Evolutionary conservation across 2,797 vertebrate genomes (phyloP).

Genomic region (Lateolabrax maculatus): DNA sequence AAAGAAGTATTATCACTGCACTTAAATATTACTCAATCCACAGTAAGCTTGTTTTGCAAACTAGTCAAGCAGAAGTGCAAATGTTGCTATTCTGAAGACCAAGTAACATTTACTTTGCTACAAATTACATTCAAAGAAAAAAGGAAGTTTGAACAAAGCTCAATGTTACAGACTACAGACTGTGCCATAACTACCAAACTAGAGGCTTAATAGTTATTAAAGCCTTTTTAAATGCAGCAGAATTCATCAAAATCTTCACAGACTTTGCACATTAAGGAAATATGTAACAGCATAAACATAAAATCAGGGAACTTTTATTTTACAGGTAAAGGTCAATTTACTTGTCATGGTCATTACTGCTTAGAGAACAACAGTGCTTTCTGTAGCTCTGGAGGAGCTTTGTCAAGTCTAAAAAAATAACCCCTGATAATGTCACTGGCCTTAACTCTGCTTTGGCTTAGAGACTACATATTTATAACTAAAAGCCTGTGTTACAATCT

Average conservation of each 20-base stretch:
- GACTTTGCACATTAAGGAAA: not conserved
- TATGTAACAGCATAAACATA: not conserved
- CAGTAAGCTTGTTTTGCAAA: not conserved
- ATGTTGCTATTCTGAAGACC: not conserved
- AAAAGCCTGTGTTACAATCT: not conserved
- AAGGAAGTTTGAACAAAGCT: not conserved
- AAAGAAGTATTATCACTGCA: slow-evolving; percentile 3
- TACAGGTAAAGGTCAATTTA: not conserved
- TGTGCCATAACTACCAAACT: not conserved
- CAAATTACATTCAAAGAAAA: not conserved
- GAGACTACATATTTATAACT: not conserved
- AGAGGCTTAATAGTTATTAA: not conserved
- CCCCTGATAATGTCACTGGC: not conserved
- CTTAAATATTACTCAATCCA: slow-evolving; percentile 12
- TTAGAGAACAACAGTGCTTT: not conserved
- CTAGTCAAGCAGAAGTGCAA: not conserved
- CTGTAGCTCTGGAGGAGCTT: not conserved
- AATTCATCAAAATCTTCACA: not conserved
- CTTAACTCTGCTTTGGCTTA: not conserved
- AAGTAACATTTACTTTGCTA: not conserved
- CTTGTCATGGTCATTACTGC: not conserved
- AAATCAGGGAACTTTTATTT: not conserved
- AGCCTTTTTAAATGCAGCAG: not conserved
- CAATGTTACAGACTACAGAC: not conserved
- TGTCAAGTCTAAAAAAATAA: not conserved